Conservation (phyloP, 2,113 vertebrate genomes). For the Talpa occidentalis region DNA sequence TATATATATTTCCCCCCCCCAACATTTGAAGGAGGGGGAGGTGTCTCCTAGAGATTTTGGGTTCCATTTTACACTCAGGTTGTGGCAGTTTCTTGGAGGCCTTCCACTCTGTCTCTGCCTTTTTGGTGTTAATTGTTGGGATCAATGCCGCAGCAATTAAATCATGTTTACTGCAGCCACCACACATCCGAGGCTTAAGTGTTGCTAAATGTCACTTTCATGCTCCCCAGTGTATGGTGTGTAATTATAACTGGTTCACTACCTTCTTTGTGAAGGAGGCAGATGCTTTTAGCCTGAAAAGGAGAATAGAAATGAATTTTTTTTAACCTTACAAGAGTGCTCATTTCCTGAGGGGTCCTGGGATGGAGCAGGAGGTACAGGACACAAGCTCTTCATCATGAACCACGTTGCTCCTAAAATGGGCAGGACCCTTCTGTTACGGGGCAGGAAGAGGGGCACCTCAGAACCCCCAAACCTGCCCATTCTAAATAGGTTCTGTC, state of each 20-base stretch:
- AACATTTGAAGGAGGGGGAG: background rate
- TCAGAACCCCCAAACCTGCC: too few species aligned
- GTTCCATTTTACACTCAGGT: background rate
- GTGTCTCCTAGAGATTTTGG: conserved; percentile 9
- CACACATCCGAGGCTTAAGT: conserved; percentile 62
- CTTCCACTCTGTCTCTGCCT: conserved; percentile 47
- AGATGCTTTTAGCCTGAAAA: conserved; percentile 66
- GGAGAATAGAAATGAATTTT: conserved; percentile 37
- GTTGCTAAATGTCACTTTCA: conserved; percentile 76
- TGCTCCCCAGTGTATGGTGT: conserved; percentile 60
- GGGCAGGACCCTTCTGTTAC: background rate
- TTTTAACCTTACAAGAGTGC: conserved; percentile 24
- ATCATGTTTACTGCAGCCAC: conserved; percentile 70
- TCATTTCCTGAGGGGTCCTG: conserved; percentile 11
- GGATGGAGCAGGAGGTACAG: background rate
- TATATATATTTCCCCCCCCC: too few species aligned
- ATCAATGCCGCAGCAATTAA: conserved; percentile 70
- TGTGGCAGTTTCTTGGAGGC: conserved; percentile 66
- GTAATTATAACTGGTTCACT: conserved; percentile 78
- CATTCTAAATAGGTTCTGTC: too few species aligned
- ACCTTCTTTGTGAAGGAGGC: conserved; percentile 71
- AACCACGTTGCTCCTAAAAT: background rate
- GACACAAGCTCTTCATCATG: background rate
- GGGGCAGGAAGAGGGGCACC: too few species aligned
- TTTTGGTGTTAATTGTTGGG: conserved; percentile 73